Base-by-base conservation (phyloP, 2,797 vertebrate species). In the Trachops cirrhosus region DNA sequence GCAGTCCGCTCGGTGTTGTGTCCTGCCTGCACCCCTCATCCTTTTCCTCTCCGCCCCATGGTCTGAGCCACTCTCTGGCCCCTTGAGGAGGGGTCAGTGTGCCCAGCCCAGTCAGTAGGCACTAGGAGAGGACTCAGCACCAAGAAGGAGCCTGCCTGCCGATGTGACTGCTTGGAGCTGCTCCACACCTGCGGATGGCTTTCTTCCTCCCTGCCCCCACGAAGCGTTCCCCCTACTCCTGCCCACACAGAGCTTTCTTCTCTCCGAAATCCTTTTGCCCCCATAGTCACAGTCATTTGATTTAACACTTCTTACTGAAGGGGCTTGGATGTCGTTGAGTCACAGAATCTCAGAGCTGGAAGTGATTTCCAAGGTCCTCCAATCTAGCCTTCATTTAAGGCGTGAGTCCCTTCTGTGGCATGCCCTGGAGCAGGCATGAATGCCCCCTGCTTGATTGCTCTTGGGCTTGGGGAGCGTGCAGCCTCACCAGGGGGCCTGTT, bases 221-320 rank as follows among this genome's bases (percentile, higher is more conserved):
- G 12, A 89, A 95, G 78, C 95, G 62, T 93, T 77, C 79, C 93
- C 91, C 89, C 95, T 59, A 14, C 62, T 97, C 44, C 95, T 95
- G 85, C 97, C 97, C 96, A 98, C 97, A 74, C 96, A 89, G 85
- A 93, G n/a, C 91, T 96, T 50, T 80, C 95, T 92, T 91, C 91
- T 97, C 67, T 52, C 86, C 89, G 93, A 93, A 96, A 95, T 96
- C 95, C 71, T 88, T 95, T 95, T 96, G 95, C 94, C 86, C 94
- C 83, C 94, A 86, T 94, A 89, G 74, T 92, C 94, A 94, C 75
- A 93, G 44, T 90, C 89, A 88, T 84, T 92, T 88, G 82, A 90
- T 93, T 95, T 95, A 95, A 95, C 52, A 80, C 83, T 96, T 96
- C 85, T 91, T n/a, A 4, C 70, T 80, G 88, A 94, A 97, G 92